A percentile compares a stretch with the other conserved stretches of the same genome.
phyloP scores from a whole-genome alignment of 2,888 invertebrate genomes.

The Hemithea aestivaria region DNA sequence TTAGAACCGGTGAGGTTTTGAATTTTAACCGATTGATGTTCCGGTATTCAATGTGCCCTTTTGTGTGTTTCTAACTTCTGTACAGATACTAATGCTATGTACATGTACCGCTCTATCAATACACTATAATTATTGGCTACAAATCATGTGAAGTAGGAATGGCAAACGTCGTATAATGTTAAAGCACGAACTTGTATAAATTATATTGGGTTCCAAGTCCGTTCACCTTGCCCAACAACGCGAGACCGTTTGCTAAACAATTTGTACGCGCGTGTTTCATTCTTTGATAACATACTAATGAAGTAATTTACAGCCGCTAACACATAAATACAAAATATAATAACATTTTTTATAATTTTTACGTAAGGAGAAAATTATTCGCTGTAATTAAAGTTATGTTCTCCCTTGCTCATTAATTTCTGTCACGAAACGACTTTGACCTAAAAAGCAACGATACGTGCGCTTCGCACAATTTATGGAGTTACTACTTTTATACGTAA shows the following conservation, averaged over 20 bases:
- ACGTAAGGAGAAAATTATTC: too few relatives aligned
- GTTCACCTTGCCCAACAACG: conserved; percentile 29
- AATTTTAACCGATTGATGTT: conserved; percentile 48
- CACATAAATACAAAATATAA: too few relatives aligned
- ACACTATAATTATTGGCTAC: not conserved
- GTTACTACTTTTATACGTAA: too few relatives aligned
- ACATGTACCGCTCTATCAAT: conserved; percentile 15
- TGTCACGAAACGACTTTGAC: conserved; percentile 8
- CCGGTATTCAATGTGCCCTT: conserved; percentile 60
- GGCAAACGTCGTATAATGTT: too few relatives aligned
- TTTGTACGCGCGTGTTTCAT: conserved; percentile 22
- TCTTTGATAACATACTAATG: conserved; percentile 23
- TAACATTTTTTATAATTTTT: too few relatives aligned
- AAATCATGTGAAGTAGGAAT: too few relatives aligned
- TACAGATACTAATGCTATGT: conserved; percentile 26
- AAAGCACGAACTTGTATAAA: too few relatives aligned
- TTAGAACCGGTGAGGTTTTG: conserved; percentile 71
- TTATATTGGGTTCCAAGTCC: conserved; percentile 10
- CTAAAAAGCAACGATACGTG: not conserved
- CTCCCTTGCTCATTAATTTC: not conserved
- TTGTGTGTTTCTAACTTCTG: conserved; percentile 41
- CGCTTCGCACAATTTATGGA: too few relatives aligned
- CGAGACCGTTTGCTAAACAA: conserved; percentile 25
- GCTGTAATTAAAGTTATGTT: conserved; percentile 1
- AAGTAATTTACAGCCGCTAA: conserved; percentile 4